phyloP scores from a whole-genome alignment of 2,888 invertebrate species.

The Mayetiola destructor region DNA sequence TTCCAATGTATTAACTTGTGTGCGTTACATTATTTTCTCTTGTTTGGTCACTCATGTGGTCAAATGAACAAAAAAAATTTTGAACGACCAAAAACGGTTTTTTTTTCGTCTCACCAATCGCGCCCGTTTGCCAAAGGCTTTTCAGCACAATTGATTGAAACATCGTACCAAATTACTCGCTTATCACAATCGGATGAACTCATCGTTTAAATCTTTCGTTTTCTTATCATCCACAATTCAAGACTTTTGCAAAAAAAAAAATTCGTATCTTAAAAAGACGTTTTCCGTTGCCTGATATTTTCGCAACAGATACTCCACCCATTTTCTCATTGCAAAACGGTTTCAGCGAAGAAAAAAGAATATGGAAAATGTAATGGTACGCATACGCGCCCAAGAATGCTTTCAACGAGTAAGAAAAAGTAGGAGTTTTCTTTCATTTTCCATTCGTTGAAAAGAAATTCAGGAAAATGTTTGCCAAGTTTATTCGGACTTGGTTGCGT shows the following conservation, averaged over 20 bases:
- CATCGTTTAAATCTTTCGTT: not conserved
- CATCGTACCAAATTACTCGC: too few relatives aligned
- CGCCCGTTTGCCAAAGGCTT: too few relatives aligned
- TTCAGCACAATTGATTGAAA: too few relatives aligned
- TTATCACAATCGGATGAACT: too few relatives aligned
- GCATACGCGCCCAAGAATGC: not conserved
- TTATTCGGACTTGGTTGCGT: too few relatives aligned
- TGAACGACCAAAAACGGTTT: too few relatives aligned
- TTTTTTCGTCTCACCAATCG: too few relatives aligned
- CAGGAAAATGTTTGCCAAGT: too few relatives aligned
- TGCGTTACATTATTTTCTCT: constrained; percentile 8
- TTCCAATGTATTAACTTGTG: constrained; percentile 10
- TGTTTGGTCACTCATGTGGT: constrained; percentile 4
- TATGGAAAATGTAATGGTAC: constrained; percentile 9
- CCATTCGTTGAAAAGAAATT: constrained; percentile 5
- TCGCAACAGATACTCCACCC: constrained; percentile 8
- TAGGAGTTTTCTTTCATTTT: constrained; percentile 6
- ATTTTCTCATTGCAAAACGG: not conserved
- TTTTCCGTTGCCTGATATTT: constrained; percentile 4
- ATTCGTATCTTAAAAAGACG: too few relatives aligned
- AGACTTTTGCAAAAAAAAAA: too few relatives aligned
- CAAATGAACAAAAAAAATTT: too few relatives aligned
- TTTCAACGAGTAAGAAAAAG: constrained; percentile 3
- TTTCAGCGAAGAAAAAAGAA: not conserved
- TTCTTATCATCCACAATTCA: too few relatives aligned